Conservation (phyloP, 53 echinoderm and acorn worm genomes). For the Pentamera pediparva region DNA sequence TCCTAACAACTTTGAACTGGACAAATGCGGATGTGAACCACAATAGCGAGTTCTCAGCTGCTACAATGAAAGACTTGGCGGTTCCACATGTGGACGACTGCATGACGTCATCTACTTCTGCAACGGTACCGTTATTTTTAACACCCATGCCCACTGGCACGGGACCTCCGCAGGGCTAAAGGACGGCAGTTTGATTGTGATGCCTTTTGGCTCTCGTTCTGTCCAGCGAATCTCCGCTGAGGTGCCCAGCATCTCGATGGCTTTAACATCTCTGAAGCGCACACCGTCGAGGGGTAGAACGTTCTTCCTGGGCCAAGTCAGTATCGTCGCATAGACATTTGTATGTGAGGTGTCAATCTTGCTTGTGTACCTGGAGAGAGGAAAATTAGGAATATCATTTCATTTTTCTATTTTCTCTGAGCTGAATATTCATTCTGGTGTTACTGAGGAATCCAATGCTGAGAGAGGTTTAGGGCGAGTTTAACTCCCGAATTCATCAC, state of each 20-base stretch:
- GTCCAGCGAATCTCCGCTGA: slow-evolving; percentile 43
- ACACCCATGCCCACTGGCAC: slow-evolving; percentile 71
- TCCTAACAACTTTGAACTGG: too few relatives aligned
- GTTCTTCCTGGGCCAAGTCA: slow-evolving; percentile 50
- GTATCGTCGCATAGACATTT: slow-evolving; percentile 33
- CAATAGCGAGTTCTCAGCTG: too few relatives aligned
- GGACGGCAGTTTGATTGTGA: slow-evolving; percentile 48
- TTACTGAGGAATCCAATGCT: too few relatives aligned
- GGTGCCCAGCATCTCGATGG: slow-evolving; percentile 58
- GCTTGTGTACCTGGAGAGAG: slow-evolving; percentile 33
- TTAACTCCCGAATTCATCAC: too few relatives aligned
- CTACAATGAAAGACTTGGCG: too few relatives aligned
- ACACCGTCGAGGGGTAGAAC: slow-evolving; percentile 39
- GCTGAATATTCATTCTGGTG: too few relatives aligned
- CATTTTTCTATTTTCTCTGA: too few relatives aligned
- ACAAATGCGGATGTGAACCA: too few relatives aligned
- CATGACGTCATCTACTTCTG: too few relatives aligned
- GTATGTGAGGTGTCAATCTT: not conserved
- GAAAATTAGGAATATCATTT: not conserved
- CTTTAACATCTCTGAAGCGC: slow-evolving; percentile 2
- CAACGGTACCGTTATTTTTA: slow-evolving; percentile 35
- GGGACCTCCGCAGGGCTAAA: slow-evolving; percentile 55
- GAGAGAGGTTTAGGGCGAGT: too few relatives aligned
- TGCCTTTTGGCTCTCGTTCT: slow-evolving; percentile 1
- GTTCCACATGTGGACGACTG: too few relatives aligned